These are phyloP conservation scores for Nemoura dubitans DNA, from an alignment of 2,888 invertebrate species.

Conservation along the genomic window DNA sequence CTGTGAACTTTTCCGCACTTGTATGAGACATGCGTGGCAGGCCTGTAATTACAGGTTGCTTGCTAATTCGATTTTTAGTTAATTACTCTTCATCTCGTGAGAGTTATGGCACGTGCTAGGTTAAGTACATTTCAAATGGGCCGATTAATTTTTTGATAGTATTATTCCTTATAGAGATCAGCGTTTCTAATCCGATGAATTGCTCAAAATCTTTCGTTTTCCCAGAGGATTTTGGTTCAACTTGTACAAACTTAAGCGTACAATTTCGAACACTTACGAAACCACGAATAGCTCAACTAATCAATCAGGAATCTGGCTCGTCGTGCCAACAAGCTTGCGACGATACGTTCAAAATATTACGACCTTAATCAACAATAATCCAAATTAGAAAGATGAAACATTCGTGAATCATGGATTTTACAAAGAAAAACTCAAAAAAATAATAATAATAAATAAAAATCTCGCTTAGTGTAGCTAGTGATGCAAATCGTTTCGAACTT, in stretches of 20 bases:
- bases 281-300: neutral
- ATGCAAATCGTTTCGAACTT: neutral
- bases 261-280: neutral
- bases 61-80: neutral
- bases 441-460: neutral
- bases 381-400: neutral
- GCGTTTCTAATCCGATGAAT: neutral
- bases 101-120: neutral
- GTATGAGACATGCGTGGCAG: neutral
- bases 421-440: neutral
- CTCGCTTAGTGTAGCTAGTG: neutral
- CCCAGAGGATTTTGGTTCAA: neutral
- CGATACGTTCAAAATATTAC: neutral
- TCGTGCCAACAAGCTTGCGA: neutral
- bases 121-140: neutral
- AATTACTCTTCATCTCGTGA: neutral
- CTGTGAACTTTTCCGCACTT: neutral
- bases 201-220: neutral
- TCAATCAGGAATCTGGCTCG: neutral
- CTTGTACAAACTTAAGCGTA: neutral
- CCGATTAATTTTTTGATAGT: neutral
- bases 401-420: neutral
- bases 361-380: neutral
- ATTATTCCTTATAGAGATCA: neutral
- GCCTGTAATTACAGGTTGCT: neutral